Evolutionary conservation across 2,113 vertebrate genomes (phyloP).

Genomic region (Theristicus caerulescens): DNA sequence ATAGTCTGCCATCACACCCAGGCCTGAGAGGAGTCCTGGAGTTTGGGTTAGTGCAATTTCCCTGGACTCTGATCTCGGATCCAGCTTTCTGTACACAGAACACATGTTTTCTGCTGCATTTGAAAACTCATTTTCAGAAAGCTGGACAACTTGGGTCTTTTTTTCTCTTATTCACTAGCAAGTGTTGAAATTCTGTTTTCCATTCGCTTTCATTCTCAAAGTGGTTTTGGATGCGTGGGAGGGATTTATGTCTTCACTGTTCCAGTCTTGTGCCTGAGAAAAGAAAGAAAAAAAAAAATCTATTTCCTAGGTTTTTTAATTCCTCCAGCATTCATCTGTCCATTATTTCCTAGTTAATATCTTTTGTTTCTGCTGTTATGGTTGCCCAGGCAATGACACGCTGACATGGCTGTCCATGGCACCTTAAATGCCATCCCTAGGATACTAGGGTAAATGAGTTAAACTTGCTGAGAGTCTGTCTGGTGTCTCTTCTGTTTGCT

Average conservation of each 20-base stretch:
- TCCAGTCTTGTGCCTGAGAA: background rate
- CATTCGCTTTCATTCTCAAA: background rate
- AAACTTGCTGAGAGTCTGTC: background rate
- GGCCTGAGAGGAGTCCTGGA: background rate
- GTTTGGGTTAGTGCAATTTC: background rate
- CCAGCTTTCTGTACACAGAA: background rate
- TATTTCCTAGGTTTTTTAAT: background rate
- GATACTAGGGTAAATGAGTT: background rate
- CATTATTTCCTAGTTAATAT: too few species aligned
- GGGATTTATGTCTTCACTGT: background rate
- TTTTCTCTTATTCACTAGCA: background rate
- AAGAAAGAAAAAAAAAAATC: background rate
- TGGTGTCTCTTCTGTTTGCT: background rate
- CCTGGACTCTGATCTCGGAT: background rate
- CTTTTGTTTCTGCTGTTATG: too few species aligned
- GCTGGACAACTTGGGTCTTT: background rate
- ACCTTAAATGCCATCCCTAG: background rate
- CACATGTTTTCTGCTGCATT: background rate
- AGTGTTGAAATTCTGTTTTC: background rate
- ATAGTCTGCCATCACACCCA: background rate
- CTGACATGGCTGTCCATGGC: background rate
- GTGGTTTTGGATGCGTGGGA: background rate
- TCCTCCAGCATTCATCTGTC: too few species aligned
- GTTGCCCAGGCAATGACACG: too few species aligned
- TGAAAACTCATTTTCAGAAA: background rate